Base-by-base conservation (phyloP, 2,113 vertebrate genomes). In the Verasper variegatus region DNA sequence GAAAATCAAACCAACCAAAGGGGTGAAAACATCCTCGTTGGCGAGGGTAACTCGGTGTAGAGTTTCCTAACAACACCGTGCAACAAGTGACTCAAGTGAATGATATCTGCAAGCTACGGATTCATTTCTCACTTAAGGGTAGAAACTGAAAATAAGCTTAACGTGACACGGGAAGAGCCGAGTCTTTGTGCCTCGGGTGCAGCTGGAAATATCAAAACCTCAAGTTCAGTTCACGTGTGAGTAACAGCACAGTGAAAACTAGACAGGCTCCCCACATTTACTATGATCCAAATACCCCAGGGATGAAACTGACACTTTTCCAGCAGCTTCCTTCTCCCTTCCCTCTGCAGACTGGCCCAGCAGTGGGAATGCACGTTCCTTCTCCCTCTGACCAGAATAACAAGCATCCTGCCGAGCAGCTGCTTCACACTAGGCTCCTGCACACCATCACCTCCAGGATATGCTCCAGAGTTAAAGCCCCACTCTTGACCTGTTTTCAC, bases 381-480 rank as follows among this genome's bases (percentile, higher is more conserved):
- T 68, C 68, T 67, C 68, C 75, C 81, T 74, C 89, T 93, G 86
- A 87, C 84, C 84, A 88, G 87, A 91, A 92, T 92, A 89, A 86
- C 80, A 89, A 91, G 75, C 84, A 86, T 84, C 80, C 64, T 45
- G 77, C 65, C 24, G 68, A 78, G 79, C 88, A 88, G 85, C 88
- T 89, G 88, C 80, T 88, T 78, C 74, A 58, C 81, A 64, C 40
- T 1, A 65, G 40, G 47, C 0, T 70, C 21, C 55, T 77, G 57
- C 69, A 68, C 23, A 60, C 23, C 65, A 47, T 58, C 63, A 21
- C 57, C 69, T 62, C 31, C 47, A 74, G 35, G 52, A 35, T 12
- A 49, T 59, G 49, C 24, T 6, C 20, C 20, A 54, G 20, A n/a
- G 40, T 68, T 3, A 78, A 75, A 65, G 14, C 21, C 11, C 15